Percentiles rank a stretch among this genome's conserved stretches.
Conservation (phyloP, 2,113 vertebrate genomes). For the Phalacrocorax brasilianus region DNA sequence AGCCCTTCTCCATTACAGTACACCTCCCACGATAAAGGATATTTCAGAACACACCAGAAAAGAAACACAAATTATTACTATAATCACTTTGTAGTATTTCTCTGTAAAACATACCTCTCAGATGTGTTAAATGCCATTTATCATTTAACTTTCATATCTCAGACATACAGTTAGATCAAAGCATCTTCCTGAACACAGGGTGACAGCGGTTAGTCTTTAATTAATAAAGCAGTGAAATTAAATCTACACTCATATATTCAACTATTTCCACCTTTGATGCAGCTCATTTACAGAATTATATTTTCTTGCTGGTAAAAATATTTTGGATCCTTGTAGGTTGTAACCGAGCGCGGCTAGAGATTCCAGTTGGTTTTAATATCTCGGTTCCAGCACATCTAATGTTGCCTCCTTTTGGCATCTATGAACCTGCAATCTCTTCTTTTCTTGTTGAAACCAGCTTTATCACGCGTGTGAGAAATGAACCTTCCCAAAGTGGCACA, state of each 20-base stretch:
- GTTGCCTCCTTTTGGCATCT: background rate
- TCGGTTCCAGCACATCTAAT: background rate
- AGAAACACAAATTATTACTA: background rate
- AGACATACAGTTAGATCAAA: background rate
- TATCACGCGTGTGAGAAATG: background rate
- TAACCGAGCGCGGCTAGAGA: background rate
- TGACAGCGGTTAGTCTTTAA: background rate
- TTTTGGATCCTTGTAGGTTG: background rate
- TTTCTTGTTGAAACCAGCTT: background rate
- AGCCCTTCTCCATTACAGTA: background rate
- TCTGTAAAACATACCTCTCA: background rate
- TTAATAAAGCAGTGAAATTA: slow-evolving; percentile 3
- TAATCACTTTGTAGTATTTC: background rate
- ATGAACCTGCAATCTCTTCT: background rate
- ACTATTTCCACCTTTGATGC: background rate
- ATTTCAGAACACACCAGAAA: background rate
- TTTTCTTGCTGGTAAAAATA: background rate
- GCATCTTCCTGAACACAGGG: background rate
- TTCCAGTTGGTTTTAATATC: background rate
- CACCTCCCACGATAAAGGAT: background rate
- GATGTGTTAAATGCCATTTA: background rate
- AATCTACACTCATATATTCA: background rate
- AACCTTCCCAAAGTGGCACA: background rate
- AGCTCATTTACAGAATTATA: background rate
- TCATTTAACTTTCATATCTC: background rate